phyloP scores from a whole-genome alignment of 2,113 vertebrate species.

The Illadopsis cleaveri region DNA sequence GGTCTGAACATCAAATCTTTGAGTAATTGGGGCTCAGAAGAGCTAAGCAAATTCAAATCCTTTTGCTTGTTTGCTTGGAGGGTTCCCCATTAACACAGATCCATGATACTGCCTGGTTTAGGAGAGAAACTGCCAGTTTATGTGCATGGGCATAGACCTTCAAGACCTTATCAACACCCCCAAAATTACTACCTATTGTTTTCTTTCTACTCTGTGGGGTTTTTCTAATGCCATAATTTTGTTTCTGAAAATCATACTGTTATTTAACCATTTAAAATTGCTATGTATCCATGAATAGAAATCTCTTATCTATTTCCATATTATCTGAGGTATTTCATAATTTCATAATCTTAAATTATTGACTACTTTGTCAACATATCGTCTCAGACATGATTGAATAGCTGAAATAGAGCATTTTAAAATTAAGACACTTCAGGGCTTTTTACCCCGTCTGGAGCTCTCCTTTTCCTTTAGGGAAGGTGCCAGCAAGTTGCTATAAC shows the following conservation, averaged over 20 bases:
- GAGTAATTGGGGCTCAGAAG: rapidly evolving
- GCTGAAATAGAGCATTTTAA: not conserved
- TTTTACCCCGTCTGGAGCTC: not conserved
- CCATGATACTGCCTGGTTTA: not conserved
- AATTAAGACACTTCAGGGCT: not conserved
- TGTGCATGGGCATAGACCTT: not conserved
- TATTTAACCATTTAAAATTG: not conserved
- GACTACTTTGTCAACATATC: not conserved
- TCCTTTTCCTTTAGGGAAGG: not conserved
- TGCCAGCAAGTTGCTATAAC: rapidly evolving
- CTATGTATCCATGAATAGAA: rapidly evolving
- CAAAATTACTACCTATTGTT: not conserved
- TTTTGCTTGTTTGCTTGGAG: not conserved
- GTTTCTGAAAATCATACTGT: not conserved
- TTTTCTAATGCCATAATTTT: not conserved
- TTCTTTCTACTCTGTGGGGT: not conserved
- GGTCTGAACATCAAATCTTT: not conserved
- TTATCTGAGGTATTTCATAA: not conserved
- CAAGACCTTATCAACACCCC: not conserved
- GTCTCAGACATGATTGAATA: not conserved
- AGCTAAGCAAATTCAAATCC: not conserved
- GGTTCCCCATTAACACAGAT: rapidly evolving
- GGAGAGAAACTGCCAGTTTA: not conserved
- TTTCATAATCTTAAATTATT: not conserved
- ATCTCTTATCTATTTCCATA: not conserved